Evolutionary conservation across 2,113 vertebrate species (phyloP).

Genomic region (Sminthopsis crassicaudata): DNA sequence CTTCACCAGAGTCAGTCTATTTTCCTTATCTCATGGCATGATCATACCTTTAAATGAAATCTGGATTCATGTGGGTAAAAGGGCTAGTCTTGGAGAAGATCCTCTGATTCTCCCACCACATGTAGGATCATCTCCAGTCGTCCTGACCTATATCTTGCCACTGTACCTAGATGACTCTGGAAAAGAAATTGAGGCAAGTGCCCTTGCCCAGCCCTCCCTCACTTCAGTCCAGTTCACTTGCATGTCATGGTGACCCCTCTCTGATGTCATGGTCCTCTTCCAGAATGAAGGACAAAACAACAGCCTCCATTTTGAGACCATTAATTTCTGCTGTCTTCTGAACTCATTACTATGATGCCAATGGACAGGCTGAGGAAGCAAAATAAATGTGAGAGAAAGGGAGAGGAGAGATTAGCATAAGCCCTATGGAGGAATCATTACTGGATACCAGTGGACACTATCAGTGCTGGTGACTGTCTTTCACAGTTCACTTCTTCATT

Average conservation of each 20-base stretch:
- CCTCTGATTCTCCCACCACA: not conserved
- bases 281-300: no score
- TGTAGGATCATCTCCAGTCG: no score
- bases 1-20: not conserved
- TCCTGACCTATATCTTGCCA: no score
- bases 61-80: not conserved
- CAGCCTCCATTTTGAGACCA: conserved; percentile 17
- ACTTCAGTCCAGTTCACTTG: no score
- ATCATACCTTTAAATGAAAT: conserved; percentile 24
- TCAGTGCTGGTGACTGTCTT: not conserved
- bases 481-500: not conserved
- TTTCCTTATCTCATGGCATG: not conserved
- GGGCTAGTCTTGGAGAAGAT: conserved; percentile 22
- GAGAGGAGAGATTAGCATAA: conserved; percentile 34
- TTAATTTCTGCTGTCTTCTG: not conserved
- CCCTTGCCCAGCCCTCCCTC: no score
- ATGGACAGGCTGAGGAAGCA: not conserved
- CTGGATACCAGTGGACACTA: conserved; percentile 6
- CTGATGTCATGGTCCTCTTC: no score
- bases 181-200: no score
- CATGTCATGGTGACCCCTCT: no score
- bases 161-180: no score
- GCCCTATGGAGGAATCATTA: not conserved
- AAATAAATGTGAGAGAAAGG: not conserved
- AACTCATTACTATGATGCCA: conserved; percentile 9